Evolutionary conservation across 1,140 invertebrate genomes (phyloP), one percentile per base, ranked within the genome.

Genomic region (Drosophila fuyamai): DNA sequence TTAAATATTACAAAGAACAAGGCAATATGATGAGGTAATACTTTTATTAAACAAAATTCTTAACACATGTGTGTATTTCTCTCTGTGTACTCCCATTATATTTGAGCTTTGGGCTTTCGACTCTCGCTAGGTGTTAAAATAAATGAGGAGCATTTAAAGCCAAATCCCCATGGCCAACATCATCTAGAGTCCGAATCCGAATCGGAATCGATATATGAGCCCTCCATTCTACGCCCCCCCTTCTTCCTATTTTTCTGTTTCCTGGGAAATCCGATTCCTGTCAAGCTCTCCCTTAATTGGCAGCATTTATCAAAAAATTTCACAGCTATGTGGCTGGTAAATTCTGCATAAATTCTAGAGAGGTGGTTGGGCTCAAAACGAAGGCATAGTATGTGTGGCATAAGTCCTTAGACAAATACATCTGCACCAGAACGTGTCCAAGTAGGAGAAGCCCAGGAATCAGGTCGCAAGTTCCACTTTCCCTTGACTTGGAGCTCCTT

Each of bases 391-490:
- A 2, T 36, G 36, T 8, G 50, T 35, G 48, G 62, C 50, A 48
- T 55, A 55, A 66, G 47, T 50, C 44, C 66, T 40, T 12, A 38
- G 18, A 16, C 50, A 68, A 35, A 35, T n/a, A 61, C 57, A 36
- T 41, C 67, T 61, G 71, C 56, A 74, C 40, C 41, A 46, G 51
- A 76, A 75, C 72, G 74, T 76, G 74, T 76, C 54, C 71, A 76
- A 76, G 72, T 75, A 57, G 60, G 35, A 74, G 59, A 46, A 66
- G 71, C 61, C 46, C 47, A 62, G 62, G 38, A 82, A 70, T 82
- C 73, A 68, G 79, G 79, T 78, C 79, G 81, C 58, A 50, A 38
- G 47, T 77, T 76, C 61, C 56, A 71, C 79, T 74, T 78, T 78
- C 74, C 44, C 44, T 47, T 12, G 59, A 55, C 53, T 57, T n/a